These are phyloP conservation scores for Onychomys torridus DNA, from an alignment of 2,797 vertebrate genomes.

Conservation along the genomic window DNA sequence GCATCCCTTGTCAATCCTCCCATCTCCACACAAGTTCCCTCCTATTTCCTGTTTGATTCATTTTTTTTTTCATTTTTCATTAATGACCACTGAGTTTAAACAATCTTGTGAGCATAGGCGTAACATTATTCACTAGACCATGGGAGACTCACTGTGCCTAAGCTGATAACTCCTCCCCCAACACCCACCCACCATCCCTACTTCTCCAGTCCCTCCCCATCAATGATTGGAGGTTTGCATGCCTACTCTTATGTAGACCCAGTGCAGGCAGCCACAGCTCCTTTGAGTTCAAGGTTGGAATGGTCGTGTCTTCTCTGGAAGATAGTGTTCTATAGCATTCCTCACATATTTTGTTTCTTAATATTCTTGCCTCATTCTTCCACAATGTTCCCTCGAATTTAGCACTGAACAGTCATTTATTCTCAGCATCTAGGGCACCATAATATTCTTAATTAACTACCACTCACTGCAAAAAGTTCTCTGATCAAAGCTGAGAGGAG, in stretches of 20 bases:
- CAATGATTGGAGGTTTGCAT: neutral
- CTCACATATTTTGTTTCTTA: neutral
- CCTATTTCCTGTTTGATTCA: neutral
- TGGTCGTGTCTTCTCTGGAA: too few relatives aligned
- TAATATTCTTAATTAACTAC: neutral
- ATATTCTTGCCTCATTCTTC: neutral
- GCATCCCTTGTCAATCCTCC: neutral
- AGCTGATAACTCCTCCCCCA: neutral
- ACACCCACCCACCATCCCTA: too few relatives aligned
- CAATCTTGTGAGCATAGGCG: neutral
- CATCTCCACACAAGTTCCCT: too few relatives aligned
- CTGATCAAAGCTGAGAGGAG: neutral
- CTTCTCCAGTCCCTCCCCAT: too few relatives aligned
- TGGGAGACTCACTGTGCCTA: neutral
- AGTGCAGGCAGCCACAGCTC: neutral
- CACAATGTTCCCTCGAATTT: neutral
- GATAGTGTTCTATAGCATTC: neutral
- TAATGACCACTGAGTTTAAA: neutral
- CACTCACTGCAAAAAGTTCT: neutral
- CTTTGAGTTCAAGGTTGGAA: neutral
- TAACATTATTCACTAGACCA: neutral
- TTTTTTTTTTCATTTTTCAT: neutral
- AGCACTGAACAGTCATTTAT: neutral
- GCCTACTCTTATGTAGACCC: neutral
- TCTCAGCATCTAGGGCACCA: neutral